Conservation (phyloP, 2,888 invertebrate genomes). For the Rotaria magnacalcarata region DNA sequence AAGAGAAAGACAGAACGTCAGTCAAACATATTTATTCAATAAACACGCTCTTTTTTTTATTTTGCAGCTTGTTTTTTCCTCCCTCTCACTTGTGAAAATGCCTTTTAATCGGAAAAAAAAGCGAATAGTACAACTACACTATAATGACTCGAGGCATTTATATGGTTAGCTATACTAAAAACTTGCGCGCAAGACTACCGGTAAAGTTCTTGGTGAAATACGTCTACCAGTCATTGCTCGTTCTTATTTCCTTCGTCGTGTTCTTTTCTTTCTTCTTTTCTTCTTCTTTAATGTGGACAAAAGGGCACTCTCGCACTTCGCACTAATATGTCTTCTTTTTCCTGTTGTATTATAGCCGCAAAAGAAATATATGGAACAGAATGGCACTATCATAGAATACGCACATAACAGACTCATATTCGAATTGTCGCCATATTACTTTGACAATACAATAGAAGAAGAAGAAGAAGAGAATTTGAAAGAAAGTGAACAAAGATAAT, state of each 20-base stretch:
- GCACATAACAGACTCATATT: not conserved
- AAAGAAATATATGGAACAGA: not conserved
- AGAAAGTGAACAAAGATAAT: not conserved
- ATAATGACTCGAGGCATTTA: not conserved
- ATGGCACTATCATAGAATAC: not conserved
- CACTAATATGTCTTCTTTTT: not conserved
- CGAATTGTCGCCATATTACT: not conserved
- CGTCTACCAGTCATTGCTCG: constrained; percentile 4
- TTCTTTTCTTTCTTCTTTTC: not conserved
- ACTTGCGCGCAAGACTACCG: not conserved
- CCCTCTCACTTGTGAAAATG: not conserved
- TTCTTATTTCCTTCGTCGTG: not conserved
- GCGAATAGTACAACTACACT: not conserved
- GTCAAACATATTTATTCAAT: not conserved
- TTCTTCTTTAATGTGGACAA: constrained; percentile 1
- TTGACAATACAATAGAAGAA: not conserved
- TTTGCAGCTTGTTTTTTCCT: not conserved
- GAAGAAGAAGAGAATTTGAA: not conserved
- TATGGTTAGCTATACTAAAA: not conserved
- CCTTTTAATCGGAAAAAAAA: not conserved
- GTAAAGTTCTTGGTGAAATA: not conserved
- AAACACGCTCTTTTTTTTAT: not conserved
- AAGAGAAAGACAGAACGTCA: not conserved
- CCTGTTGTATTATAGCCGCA: not conserved
- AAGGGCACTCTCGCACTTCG: not conserved